phyloP scores from a whole-genome alignment of 2,888 invertebrate species.

The Julus scandinavius region DNA sequence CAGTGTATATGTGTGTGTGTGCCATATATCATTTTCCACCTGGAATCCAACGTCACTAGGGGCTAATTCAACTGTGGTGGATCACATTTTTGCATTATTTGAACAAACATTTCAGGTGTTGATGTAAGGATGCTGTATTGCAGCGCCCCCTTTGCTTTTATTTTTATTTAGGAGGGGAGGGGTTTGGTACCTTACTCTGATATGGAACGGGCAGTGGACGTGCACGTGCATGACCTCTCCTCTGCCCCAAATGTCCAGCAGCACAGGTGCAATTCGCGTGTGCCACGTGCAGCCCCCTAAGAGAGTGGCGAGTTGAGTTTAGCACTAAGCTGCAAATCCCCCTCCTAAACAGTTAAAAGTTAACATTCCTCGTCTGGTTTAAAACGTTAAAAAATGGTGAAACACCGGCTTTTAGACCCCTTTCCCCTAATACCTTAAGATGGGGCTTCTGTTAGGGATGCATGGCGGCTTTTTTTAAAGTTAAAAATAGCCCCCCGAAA shows the following conservation, averaged over 20 bases:
- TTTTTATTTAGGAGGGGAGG: not conserved
- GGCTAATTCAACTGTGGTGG: not conserved
- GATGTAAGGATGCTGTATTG: not conserved
- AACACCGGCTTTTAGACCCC: not conserved
- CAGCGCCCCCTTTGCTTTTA: slow-evolving; percentile 36
- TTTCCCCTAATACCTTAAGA: not conserved
- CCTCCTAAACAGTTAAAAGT: slow-evolving; percentile 4
- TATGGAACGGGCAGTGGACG: not conserved
- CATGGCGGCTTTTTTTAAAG: not conserved
- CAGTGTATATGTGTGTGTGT: not conserved
- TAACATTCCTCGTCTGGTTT: slow-evolving; percentile 33
- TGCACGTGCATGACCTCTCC: not conserved
- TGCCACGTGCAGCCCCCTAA: slow-evolving; percentile 33
- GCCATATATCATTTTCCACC: not conserved
- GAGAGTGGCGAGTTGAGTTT: not conserved
- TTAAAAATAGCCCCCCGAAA: not conserved
- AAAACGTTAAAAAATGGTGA: slow-evolving; percentile 6
- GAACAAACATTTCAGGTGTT: not conserved
- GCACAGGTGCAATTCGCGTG: slow-evolving; percentile 33
- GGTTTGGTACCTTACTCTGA: not conserved
- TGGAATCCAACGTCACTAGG: not conserved
- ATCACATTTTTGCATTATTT: not conserved
- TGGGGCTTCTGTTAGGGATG: not conserved
- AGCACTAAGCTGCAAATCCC: slow-evolving; percentile 17
- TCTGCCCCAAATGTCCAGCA: not conserved